These are phyloP conservation scores for Cyprinus carpio DNA, from an alignment of 2,113 vertebrate species.

Conservation along the genomic window DNA sequence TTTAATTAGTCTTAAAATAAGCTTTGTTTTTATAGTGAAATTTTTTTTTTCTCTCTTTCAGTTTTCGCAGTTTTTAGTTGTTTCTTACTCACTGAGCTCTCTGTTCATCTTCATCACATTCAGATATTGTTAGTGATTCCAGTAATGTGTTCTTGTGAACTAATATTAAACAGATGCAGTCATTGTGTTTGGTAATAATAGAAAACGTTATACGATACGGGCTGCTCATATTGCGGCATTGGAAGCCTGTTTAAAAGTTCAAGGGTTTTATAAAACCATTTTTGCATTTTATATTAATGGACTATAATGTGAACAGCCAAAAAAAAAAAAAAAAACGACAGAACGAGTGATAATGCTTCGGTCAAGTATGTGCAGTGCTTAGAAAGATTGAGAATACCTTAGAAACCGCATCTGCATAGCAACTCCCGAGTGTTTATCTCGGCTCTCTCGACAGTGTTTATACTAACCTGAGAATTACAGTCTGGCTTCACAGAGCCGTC, in stretches of 20 bases:
- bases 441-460: not conserved
- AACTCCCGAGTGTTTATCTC: not conserved
- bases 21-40: no score
- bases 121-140: not conserved
- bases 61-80: not conserved
- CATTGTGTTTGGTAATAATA: constrained; percentile 29
- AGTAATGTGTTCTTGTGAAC: not conserved
- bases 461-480: not conserved
- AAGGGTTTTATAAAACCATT: not conserved
- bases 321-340: not conserved
- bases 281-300: constrained; percentile 9
- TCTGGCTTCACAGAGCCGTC: not conserved
- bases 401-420: not conserved
- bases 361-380: not conserved
- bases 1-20: no score
- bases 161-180: not conserved
- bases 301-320: not conserved
- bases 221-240: not conserved
- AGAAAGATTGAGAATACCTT: not conserved
- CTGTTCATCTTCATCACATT: not conserved
- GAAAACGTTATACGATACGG: not conserved
- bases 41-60: no score
- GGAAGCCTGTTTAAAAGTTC: not conserved
- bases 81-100: not conserved
- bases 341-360: not conserved